Evolutionary conservation across 2,797 vertebrate genomes (phyloP).

Genomic region (Rhabdophis nuchalis): DNA sequence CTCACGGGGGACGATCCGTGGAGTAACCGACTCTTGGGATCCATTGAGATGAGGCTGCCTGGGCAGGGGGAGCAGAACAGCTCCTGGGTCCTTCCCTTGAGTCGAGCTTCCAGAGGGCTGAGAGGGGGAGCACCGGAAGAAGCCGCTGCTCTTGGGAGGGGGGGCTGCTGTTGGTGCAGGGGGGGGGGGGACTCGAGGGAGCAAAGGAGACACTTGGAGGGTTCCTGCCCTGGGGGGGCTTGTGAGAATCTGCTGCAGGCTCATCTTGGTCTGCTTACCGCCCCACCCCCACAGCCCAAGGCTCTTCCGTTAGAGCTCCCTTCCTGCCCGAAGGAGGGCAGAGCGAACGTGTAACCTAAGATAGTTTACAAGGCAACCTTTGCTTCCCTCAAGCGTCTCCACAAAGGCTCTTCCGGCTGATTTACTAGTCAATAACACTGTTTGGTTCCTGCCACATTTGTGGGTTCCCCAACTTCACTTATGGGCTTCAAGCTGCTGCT

Average conservation of each 20-base stretch:
- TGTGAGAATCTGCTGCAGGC: background rate
- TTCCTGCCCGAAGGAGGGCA: background rate
- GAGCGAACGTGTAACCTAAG: background rate
- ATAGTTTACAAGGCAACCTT: background rate
- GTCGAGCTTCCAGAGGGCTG: background rate
- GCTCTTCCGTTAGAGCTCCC: accelerated
- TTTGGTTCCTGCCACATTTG: background rate
- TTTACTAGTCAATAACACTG: background rate
- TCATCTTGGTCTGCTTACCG: background rate
- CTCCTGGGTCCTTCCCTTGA: background rate
- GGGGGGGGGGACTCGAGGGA: too few relatives aligned
- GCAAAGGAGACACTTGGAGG: background rate
- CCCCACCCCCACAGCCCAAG: background rate
- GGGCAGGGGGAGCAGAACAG: background rate
- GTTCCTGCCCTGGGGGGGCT: background rate
- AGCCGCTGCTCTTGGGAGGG: background rate
- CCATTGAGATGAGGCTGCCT: background rate
- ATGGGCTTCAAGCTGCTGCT: background rate
- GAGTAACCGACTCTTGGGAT: too few relatives aligned
- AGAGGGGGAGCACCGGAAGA: background rate
- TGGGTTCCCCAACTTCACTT: background rate
- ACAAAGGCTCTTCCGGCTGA: background rate
- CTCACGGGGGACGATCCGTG: background rate
- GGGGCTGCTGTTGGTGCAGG: background rate
- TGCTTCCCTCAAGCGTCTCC: background rate